Evolutionary conservation across 1,140 invertebrate genomes (phyloP), one percentile per base, ranked within the genome.

Genomic region (Diabrotica undecimpunctata): DNA sequence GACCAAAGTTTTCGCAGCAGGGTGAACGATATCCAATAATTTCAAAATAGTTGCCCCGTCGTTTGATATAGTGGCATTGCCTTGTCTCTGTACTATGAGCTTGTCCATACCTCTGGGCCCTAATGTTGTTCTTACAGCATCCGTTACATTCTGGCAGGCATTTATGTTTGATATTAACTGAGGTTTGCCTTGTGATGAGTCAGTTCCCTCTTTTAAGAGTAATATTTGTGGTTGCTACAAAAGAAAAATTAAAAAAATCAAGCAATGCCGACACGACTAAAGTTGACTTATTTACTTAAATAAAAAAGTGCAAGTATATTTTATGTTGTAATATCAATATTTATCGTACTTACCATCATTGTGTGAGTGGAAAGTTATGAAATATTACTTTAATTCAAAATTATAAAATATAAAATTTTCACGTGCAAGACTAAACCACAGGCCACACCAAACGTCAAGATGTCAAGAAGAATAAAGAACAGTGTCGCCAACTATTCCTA

Each of bases 21-120:
- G 97, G 82, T 99, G 98, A 61, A 99, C 89, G 76, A 99, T 92
- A 78, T 99, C 96, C 51, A 99, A 80, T 36, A 97, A 84, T 81
- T 98, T 99, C 84, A 99, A 88, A 68, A 99, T 99, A 11, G 98
- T 99, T 7, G 98, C 98, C 25, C 98, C 98, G 83, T 99, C 98
- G 80, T 99, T 99, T 1, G 97, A 99, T 72, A 99, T 99, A 0
- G 96, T 97, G 0, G 94, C 89, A 79, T 94, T 95, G 5, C 95
- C 91, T 70, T 87, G 87, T 62, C 84, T 81, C 78, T 96, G 90
- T 2, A 99, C 95, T 74, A 99, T 98, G 25, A 99, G 84, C 80
- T 99, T 99, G 80, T 99, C 98, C 97, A 99, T 98, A 41, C 98
- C 98, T 39, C 97, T 86, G 54, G 98, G 98, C 65, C 98, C 98